phyloP scores from a whole-genome alignment of 23 tunicate genomes.

The Oikopleura albicans region DNA sequence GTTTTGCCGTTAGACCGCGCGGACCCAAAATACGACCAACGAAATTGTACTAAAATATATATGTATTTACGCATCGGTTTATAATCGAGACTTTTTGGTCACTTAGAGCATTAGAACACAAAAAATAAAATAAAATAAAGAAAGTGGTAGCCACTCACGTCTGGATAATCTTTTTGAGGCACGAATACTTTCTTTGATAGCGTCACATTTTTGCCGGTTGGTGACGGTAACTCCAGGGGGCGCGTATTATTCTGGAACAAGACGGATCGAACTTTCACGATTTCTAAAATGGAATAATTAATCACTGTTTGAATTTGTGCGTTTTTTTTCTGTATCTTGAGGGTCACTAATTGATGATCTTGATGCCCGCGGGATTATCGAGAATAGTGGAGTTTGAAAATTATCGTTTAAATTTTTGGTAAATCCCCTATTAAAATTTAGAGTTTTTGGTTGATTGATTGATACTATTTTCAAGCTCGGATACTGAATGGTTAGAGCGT shows the following conservation, averaged over 20 bases:
- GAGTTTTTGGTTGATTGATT: too few species aligned
- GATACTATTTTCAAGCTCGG: too few species aligned
- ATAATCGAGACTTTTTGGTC: too few species aligned
- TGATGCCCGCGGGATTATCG: too few species aligned
- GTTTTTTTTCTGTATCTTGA: background rate
- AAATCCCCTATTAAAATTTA: too few species aligned
- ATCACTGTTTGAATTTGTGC: background rate
- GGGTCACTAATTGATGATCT: too few species aligned
- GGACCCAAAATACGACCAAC: constrained; percentile 93
- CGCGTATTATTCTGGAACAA: constrained; percentile 79
- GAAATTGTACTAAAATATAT: constrained; percentile 57
- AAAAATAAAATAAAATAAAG: too few species aligned
- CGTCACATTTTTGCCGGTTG: constrained; percentile 70
- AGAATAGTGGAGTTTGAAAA: too few species aligned
- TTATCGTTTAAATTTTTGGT: too few species aligned
- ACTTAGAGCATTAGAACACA: too few species aligned
- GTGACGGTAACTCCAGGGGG: constrained; percentile 80
- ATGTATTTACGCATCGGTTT: background rate
- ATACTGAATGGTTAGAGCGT: too few species aligned
- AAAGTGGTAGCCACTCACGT: too few species aligned
- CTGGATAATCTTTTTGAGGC: constrained; percentile 89
- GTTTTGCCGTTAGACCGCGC: constrained; percentile 91
- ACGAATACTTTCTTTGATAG: constrained; percentile 81
- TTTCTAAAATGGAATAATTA: constrained; percentile 46
- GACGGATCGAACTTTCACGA: constrained; percentile 88